Base-by-base conservation (phyloP, 2,888 invertebrate species). In the Acanthacorydalis orientalis region DNA sequence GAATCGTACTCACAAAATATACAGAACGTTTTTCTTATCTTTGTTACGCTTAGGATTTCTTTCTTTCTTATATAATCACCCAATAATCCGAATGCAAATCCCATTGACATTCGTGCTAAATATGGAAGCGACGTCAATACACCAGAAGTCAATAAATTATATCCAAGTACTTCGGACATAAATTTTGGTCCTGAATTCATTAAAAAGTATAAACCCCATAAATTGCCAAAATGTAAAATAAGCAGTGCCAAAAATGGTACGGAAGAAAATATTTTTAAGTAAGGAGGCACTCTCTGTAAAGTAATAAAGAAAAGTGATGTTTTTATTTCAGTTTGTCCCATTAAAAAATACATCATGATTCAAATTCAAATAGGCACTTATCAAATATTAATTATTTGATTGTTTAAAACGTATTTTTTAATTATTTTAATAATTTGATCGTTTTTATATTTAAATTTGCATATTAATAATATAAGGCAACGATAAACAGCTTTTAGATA, bases 141-240 rank as follows among this genome's bases (percentile, higher is more conserved):
- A 12, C 85, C 84, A 9, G 84, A 82, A 33, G 80, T 75, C 1
- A 78, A 70, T 14, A 85, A 59, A 56, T 82, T 73, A 57, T 83
- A 84, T 7, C 81, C 82, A 41, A 85, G 63, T 1, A 80, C 73
- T 54, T 78, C 79, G 39, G 82, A 79, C 57, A 85, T 71, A 59
- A 80, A 85, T 55, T 81, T 78, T 7, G 84, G 84, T 41, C 83
- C 82, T 35, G 80, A 79, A 1, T 82, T 84, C 64, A 84, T 74
- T 44, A 83, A 72, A 59, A 85, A 82, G 62, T 80, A 83, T 31
- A 85, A 60, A 1, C 85, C 80, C 77, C 84, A 85, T 49, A 83
- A 65, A 57, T 81, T 85, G 37, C 85, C 85, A 56, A 79, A 84
- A 56, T 85, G 85, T 23, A 82, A 66, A 1, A 79, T 55, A 9